Percentiles rank a stretch among this genome's conserved stretches.
phyloP scores from a whole-genome alignment of 2,797 vertebrate genomes.

The Sebastes vulpes region DNA sequence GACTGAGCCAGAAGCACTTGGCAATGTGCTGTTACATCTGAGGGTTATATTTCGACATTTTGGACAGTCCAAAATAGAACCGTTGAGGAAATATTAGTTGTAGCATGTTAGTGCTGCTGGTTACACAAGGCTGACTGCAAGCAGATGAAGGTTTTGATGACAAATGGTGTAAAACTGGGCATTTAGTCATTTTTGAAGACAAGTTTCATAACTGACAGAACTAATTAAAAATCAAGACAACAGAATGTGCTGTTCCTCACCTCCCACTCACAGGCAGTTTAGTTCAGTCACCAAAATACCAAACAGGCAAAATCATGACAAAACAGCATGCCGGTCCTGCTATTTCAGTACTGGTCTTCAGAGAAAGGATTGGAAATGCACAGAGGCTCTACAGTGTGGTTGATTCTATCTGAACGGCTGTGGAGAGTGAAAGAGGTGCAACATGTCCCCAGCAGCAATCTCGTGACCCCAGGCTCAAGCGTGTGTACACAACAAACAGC shows the following conservation, averaged over 20 bases:
- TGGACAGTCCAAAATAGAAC: background rate
- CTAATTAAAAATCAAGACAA: background rate
- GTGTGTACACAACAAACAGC: constrained; percentile 80
- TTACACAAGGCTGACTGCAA: constrained; percentile 16
- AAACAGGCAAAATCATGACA: background rate
- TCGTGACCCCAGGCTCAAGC: constrained; percentile 51
- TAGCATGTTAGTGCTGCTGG: background rate
- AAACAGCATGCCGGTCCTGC: background rate
- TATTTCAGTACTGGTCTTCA: background rate
- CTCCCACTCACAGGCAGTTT: background rate
- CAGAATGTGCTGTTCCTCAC: constrained; percentile 7
- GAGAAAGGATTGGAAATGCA: background rate
- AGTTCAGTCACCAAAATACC: background rate
- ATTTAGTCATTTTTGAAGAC: background rate
- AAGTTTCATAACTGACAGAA: background rate
- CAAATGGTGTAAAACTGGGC: background rate
- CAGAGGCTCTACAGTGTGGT: background rate
- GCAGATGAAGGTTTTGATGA: constrained; percentile 2
- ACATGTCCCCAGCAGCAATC: constrained; percentile 41
- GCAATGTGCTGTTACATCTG: background rate
- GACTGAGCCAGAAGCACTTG: background rate
- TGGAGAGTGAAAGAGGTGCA: constrained; percentile 26
- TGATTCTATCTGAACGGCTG: background rate
- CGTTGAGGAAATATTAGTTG: background rate
- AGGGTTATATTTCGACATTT: constrained; percentile 8